Conservation (phyloP, 2,113 vertebrate genomes). For the Tauraco erythrolophus region DNA sequence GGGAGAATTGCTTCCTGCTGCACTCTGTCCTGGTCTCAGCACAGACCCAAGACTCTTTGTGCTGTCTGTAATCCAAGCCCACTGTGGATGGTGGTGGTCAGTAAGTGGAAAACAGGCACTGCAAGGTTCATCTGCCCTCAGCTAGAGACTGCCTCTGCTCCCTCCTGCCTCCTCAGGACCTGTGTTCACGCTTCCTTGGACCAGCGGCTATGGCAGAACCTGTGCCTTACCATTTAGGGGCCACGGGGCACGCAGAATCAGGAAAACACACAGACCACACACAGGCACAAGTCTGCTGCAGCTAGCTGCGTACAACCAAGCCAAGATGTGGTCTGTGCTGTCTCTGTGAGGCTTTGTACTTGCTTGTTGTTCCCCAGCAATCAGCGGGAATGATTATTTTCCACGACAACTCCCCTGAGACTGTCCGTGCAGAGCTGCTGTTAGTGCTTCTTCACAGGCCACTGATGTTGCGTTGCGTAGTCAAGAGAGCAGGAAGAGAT, state of each 20-base stretch:
- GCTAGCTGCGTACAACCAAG: not conserved
- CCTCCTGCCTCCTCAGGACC: not conserved
- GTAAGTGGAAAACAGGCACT: not conserved
- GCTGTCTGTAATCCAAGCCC: not conserved
- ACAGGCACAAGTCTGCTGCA: not conserved
- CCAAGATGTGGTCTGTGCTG: not conserved
- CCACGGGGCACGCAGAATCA: not conserved
- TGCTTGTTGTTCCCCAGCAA: not conserved
- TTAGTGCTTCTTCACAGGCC: not conserved
- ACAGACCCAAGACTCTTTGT: not conserved
- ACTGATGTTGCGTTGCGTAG: not conserved
- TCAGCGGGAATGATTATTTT: not conserved
- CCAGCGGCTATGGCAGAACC: not conserved
- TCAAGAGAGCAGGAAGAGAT: not conserved
- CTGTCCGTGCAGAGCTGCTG: not conserved
- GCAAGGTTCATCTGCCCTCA: not conserved
- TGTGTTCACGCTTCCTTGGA: not conserved
- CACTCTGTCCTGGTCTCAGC: not conserved
- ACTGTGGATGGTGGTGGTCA: not conserved
- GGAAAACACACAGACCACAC: not conserved
- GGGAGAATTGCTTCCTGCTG: not conserved
- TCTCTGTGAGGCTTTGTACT: not conserved
- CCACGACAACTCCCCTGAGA: not conserved
- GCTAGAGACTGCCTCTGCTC: not conserved
- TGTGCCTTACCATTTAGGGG: not conserved